Evolutionary conservation across 2,797 vertebrate genomes (phyloP), one percentile per base, ranked within the genome.

Genomic region (Squalus acanthias): DNA sequence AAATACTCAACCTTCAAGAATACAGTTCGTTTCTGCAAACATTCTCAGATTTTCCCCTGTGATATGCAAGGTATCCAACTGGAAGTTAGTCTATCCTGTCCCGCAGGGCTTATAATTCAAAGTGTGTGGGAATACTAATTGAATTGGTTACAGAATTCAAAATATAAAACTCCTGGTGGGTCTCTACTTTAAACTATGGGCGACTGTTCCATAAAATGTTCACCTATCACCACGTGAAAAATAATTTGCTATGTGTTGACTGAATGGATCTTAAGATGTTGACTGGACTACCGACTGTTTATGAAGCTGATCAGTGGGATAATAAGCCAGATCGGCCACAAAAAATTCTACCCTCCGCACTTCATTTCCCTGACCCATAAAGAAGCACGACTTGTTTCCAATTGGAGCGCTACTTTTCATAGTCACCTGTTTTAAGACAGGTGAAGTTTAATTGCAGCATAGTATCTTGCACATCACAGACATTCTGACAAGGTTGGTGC

Each of bases 11-110:
- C 53, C 22, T 85, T 57, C 26, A 33, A 95, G 91, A 93, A 69
- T 93, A 93, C 65, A 93, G 24, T 7, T 95, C 12, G 9, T 70
- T 46, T 76, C 70, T 95, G 50, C 50, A 95, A 91, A 95, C 70
- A 95, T 95, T 95, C 88, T 91, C 94, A 95, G 94, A 95, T 76
- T 57, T 69, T 76, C 70, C 67, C 94, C 53, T 91, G 53, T 76
- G 94, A 95, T 57, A 53, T 95, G 94, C 94, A 95, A 95, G 70
- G 94, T 95, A 57, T 3, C 70, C 12, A 46, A 33, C 46, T 92
- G 26, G 3, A 91, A 91, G 17, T 17, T 95, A 29, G 57, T 33
- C 70, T 29, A 74, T 57, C 46, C 50, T n/a, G 26, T 8, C 26
- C 50, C 26, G 33, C 91, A 95, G 63, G 22, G 26, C 39, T 24